Evolutionary conservation across 2,888 invertebrate species (phyloP), one percentile per base, ranked within the genome.

Genomic region (Melangyna quadrimaculata): DNA sequence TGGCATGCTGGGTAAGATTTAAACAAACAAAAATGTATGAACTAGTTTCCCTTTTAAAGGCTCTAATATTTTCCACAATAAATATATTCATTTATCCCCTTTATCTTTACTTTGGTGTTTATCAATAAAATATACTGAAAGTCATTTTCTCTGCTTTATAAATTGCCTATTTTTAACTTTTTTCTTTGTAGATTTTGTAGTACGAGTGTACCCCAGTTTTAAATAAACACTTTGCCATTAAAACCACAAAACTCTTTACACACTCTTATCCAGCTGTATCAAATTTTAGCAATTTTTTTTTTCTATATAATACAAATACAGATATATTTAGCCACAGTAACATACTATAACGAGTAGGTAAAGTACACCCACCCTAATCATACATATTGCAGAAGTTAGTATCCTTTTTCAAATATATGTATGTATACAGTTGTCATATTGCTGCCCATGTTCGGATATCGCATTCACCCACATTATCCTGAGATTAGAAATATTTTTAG

Each of bases 401-500:
- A 70, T 71, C 71, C 79, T 74, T 70, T 70, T 32, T 45, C 8
- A 74, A n/a, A n/a, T n/a, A n/a, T n/a, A n/a, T n/a, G n/a, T n/a
- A n/a, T n/a, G n/a, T n/a, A 51, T 22, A 27, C 57, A 71, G 71
- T 79, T 67, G 69, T 73, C 43, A 65, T 65, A 70, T 79, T 74
- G 65, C 57, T 74, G 65, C n/a, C 61, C 61, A 24, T 40, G 6
- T 40, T 71, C 74, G 71, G 59, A 84, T 29, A 55, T 17, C 29
- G 24, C 10, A 27, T 27, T 51, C 51, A 8, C 55, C 17, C 69
- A 51, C 74, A 74, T 61, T 65, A 57, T 43, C 61, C 71, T 59
- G 53, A 80, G 53, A 80, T 84, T 84, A 84, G 75, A 72, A 72
- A 61, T 48, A 72, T 77, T 75, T n/a, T 80, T 55, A 71, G 53